Evolutionary conservation across 2,797 vertebrate species (phyloP).

Genomic region (Danio choprae): DNA sequence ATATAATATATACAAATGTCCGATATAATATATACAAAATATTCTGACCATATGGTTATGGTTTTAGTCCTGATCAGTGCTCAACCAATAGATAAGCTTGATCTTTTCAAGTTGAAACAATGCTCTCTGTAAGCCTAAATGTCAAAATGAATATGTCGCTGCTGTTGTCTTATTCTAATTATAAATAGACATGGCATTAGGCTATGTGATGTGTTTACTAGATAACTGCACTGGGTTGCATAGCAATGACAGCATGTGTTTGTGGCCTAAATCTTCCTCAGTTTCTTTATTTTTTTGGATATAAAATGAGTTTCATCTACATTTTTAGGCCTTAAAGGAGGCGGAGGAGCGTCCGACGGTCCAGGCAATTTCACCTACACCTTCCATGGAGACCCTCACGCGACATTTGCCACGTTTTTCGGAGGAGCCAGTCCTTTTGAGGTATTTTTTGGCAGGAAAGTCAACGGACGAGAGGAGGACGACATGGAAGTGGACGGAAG

Average conservation of each 20-base stretch:
- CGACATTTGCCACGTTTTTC: conserved; percentile 97
- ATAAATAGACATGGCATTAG: neutral
- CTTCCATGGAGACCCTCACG: conserved; percentile 98
- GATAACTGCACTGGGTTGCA: neutral
- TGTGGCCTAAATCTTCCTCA: neutral
- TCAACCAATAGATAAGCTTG: neutral
- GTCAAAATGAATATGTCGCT: neutral
- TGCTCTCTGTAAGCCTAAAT: neutral
- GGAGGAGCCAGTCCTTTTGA: conserved; percentile 97
- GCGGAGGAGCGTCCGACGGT: conserved; percentile 86
- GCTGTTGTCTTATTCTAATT: neutral
- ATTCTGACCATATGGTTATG: neutral
- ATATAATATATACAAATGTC: neutral
- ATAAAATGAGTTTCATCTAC: neutral
- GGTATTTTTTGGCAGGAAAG: conserved; percentile 95
- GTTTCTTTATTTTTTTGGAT: neutral
- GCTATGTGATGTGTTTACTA: neutral
- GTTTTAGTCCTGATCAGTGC: neutral
- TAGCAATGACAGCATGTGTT: too few species aligned
- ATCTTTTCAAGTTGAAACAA: neutral
- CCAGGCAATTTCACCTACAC: conserved; percentile 94
- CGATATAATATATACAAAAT: neutral
- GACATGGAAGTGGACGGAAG: conserved; percentile 96
- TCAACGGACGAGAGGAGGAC: conserved; percentile 89
- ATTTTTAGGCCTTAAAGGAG: conserved; percentile 91